Evolutionary conservation across 2,888 invertebrate species (phyloP), one percentile per base, ranked within the genome.

Genomic region (Agrypnus murinus): DNA sequence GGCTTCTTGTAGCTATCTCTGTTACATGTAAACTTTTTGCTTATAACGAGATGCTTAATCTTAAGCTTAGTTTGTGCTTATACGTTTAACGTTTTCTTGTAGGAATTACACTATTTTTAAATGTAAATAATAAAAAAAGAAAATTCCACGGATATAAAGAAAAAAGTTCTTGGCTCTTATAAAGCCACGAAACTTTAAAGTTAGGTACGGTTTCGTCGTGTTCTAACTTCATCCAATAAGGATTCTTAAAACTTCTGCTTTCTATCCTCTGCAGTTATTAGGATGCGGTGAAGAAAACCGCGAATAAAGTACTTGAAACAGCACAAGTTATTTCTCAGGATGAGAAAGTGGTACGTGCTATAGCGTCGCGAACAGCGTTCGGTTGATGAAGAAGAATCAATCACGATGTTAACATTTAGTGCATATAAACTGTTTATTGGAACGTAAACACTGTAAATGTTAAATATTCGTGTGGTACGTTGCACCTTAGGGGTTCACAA

Each of bases 361-460:
- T 6, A 15, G 45, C 15, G 45, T 45, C 15, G 45, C 15, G 45
- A 15, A 17, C 45, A 45, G 8, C 5, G 45, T 14, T 15, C 45
- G 15, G 8, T 45, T 45, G 15, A 45, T 45, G 45, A 45, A 45
- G 45, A 45, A 17, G 45, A 45, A 45, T 45, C 45, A 45, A 45
- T 45, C 45, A 45, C 15, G 45, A 45, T 45, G 45, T 45, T 45
- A 45, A 45, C 45, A 45, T 45, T 45, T 45, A 45, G 45, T 45
- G 17, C 45, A 14, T 45, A 45, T 45, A 45, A 45, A 45, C 45
- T 45, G 45, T 45, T 45, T 45, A 45, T 45, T 45, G 45, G 45
- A 15, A 45, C 45, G 45, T 45, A 45, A 45, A 45, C 45, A 45
- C 17, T 17, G 45, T 45, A 45, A 45, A 45, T 45, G 45, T 45